Percentiles rank a stretch among this genome's conserved stretches.
Conservation (phyloP, 2,888 invertebrate species). For the Theodoxus fluviatilis region DNA sequence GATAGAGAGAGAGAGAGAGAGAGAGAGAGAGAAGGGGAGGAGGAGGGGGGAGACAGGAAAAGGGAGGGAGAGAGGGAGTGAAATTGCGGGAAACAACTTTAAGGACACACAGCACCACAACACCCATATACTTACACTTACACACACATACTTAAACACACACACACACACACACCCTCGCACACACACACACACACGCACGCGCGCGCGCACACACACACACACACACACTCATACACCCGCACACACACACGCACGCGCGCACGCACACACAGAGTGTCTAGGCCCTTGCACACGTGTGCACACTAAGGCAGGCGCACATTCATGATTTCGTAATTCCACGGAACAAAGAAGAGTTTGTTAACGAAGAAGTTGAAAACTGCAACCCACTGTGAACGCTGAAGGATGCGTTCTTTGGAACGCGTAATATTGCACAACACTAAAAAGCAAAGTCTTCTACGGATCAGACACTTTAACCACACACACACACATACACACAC, state of each 20-base stretch:
- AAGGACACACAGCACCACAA: not conserved
- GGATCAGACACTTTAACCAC: no score
- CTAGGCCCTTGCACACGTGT: no score
- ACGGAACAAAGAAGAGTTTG: no score
- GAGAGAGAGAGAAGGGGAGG: not conserved
- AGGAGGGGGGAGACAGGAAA: not conserved
- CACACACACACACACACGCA: constrained; percentile 6
- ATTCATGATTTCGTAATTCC: no score
- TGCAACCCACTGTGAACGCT: no score
- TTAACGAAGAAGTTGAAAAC: no score
- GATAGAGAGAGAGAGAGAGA: not conserved
- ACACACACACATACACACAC: no score
- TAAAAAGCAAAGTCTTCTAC: no score
- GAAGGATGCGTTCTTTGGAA: no score
- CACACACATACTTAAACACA: not conserved
- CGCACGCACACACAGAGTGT: constrained; percentile 9
- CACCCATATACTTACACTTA: not conserved
- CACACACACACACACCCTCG: not conserved
- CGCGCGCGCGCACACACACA: not conserved
- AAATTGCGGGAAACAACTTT: not conserved
- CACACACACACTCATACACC: not conserved
- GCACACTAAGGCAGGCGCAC: no score
- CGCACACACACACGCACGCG: not conserved
- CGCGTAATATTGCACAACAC: no score
- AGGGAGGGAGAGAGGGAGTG: not conserved